phyloP scores from a whole-genome alignment of 2,888 invertebrate species.

The Eurytoma californica region DNA sequence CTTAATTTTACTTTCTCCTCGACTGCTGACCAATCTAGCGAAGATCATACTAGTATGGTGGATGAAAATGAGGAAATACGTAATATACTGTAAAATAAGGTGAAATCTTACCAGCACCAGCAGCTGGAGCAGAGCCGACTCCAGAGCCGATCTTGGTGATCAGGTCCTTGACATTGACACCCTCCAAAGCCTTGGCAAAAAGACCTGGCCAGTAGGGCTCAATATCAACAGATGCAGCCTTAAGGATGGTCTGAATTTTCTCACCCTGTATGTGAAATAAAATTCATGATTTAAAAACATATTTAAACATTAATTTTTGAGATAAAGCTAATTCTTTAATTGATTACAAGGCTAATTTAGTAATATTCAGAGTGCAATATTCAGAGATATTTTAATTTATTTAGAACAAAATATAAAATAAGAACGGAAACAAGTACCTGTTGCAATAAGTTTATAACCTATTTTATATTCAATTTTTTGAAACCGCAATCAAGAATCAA shows the following conservation, averaged over 20 bases:
- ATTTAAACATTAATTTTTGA: not conserved
- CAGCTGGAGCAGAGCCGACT: slow-evolving; percentile 90
- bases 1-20: slow-evolving; percentile 67
- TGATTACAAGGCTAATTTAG: too few species aligned
- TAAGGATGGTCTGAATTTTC: slow-evolving; percentile 96
- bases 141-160: slow-evolving; percentile 95
- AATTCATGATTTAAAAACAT: not conserved
- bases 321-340: too few species aligned
- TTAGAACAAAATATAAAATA: too few species aligned
- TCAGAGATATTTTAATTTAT: too few species aligned
- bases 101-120: slow-evolving; percentile 76
- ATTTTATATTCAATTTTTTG: too few species aligned
- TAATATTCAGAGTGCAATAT: too few species aligned
- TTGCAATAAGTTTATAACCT: too few species aligned
- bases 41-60: slow-evolving; percentile 64
- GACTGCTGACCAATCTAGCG: slow-evolving; percentile 67
- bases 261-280: slow-evolving; percentile 82
- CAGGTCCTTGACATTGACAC: slow-evolving; percentile 93
- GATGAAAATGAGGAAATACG: slow-evolving; percentile 68
- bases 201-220: slow-evolving; percentile 99
- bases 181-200: slow-evolving; percentile 97
- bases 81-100: not conserved
- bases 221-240: slow-evolving; percentile 96
- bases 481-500: too few species aligned
- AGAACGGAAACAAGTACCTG: too few species aligned